Evolutionary conservation across 2,888 invertebrate genomes (phyloP), one percentile per base, ranked within the genome.

Genomic region (Microchrysa polita): DNA sequence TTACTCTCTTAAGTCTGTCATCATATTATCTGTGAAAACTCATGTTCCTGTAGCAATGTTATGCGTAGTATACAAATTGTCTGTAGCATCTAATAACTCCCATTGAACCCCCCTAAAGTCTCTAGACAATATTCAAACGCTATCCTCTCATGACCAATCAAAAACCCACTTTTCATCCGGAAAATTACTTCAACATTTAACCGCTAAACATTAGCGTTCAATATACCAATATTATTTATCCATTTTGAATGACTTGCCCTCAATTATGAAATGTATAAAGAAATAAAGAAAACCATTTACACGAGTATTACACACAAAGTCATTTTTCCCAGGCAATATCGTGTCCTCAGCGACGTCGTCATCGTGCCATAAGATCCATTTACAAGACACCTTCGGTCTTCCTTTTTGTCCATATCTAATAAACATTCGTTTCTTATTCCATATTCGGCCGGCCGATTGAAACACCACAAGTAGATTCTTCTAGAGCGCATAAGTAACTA

Each of bases 391-490:
- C 59, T 59, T 34, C 27, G 27, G n/a, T n/a, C n/a, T n/a, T n/a
- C n/a, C 7, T 34, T n/a, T 20, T 27, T 59, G 7, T 7, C 59
- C 59, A n/a, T n/a, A n/a, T n/a, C n/a, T n/a, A 23, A 59, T 59
- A 59, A 59, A 59, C 59, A 23, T 59, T 59, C n/a, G n/a, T 22
- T 23, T 59, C 59, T 59, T 59, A 59, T 59, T 27, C 59, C 27
- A 23, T 59, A 7, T 34, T 34, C 23, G 27, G 27, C n/a, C 59
- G 27, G 27, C 23, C 7, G 59, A 59, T n/a, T n/a, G n/a, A n/a
- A n/a, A n/a, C n/a, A 59, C 23, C 27, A n/a, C 57, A 22, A 22
- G 18, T 16, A 48, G 48, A 12, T 12, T 48, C 10, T 7, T 7
- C 27, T n/a, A n/a, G n/a, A n/a, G n/a, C n/a, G n/a, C 27, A 34